Percentiles rank a stretch among this genome's conserved stretches.
These are phyloP conservation scores for Flexamia atlantica DNA, from an alignment of 2,888 invertebrate species.

Conservation along the genomic window DNA sequence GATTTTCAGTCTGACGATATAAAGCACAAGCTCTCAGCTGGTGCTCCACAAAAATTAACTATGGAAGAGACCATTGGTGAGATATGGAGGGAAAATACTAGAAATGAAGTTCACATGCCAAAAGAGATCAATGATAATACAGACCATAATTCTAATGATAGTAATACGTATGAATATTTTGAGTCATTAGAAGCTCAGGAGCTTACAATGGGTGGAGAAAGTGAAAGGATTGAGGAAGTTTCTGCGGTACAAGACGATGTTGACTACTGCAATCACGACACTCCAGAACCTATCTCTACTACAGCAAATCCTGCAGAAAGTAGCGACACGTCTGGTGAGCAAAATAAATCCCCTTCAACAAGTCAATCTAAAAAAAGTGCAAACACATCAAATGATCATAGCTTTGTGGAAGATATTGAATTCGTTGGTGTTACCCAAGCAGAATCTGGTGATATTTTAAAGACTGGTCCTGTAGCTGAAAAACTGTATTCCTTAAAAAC, in stretches of 20 bases:
- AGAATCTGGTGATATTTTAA: neutral
- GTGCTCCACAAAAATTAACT: neutral
- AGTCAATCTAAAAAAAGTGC: neutral
- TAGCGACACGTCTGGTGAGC: neutral
- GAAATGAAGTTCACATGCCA: neutral
- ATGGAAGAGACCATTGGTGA: constrained; percentile 28
- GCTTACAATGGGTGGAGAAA: neutral
- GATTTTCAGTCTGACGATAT: neutral
- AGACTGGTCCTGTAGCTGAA: neutral
- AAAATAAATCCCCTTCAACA: neutral
- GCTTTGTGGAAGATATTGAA: no score
- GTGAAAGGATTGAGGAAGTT: neutral
- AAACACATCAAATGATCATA: no score
- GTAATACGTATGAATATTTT: neutral
- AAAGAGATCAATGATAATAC: neutral
- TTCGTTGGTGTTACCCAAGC: neutral
- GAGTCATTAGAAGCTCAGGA: neutral
- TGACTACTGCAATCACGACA: neutral
- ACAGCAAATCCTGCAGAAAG: neutral
- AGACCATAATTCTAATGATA: neutral
- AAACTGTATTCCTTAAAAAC: neutral
- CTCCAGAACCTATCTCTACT: neutral
- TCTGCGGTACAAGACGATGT: neutral
- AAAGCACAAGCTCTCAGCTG: neutral
- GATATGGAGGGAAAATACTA: neutral